phyloP scores from a whole-genome alignment of 2,797 vertebrate genomes.

The Chlorospingus semifuscus region DNA sequence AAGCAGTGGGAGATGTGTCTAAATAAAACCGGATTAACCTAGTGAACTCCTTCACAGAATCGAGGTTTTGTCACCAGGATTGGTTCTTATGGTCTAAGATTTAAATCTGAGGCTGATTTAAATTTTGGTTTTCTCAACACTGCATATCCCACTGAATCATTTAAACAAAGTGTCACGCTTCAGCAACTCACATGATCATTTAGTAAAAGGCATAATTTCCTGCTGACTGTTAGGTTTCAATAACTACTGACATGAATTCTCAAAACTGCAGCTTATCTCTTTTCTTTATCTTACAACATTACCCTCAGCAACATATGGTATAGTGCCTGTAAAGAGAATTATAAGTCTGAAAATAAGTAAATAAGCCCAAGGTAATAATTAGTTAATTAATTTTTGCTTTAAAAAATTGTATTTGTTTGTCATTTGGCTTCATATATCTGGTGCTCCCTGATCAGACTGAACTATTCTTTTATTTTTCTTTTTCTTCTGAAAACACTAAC shows the following conservation, averaged over 20 bases:
- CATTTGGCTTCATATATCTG: not conserved
- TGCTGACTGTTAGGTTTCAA: not conserved
- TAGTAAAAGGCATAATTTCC: not conserved
- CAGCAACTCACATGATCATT: not conserved
- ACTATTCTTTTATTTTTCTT: not conserved
- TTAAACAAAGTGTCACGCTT: not conserved
- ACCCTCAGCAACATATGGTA: not conserved
- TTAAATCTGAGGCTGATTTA: not conserved
- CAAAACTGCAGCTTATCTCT: not conserved
- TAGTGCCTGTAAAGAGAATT: not conserved
- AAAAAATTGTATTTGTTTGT: not conserved
- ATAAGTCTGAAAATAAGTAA: not conserved
- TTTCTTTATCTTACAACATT: not conserved
- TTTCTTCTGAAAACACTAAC: not conserved
- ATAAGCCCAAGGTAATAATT: not conserved
- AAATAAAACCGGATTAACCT: not conserved
- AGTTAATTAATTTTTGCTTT: not conserved
- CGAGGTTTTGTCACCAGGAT: not conserved
- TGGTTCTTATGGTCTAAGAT: not conserved
- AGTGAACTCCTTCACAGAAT: not conserved
- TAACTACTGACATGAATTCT: not conserved
- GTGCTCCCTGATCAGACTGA: not conserved
- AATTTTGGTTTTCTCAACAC: not conserved
- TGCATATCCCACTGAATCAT: not conserved
- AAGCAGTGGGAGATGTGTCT: not conserved